Evolutionary conservation across 2,797 vertebrate genomes (phyloP).

Genomic region (Halcyon leucocephala): DNA sequence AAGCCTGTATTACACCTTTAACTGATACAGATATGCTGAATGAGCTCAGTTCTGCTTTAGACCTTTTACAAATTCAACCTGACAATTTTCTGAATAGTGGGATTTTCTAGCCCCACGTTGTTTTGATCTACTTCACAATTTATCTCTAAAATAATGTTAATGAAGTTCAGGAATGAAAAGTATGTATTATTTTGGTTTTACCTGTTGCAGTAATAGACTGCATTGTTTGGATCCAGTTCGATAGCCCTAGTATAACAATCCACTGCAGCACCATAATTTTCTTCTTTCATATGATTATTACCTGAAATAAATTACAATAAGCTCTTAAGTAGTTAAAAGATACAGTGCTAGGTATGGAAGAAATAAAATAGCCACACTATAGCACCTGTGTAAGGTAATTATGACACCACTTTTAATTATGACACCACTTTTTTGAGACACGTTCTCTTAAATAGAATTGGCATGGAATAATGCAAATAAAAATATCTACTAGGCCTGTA

Average conservation of each 20-base stretch:
- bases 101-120: neutral
- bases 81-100: neutral
- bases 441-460: neutral
- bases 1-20: neutral
- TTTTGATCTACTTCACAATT: neutral
- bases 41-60: neutral
- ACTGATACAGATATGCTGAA: neutral
- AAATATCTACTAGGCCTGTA: neutral
- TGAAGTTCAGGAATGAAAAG: neutral
- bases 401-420: neutral
- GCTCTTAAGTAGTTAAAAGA: neutral
- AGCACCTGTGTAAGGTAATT: neutral
- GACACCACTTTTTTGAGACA: neutral
- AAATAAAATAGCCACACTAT: neutral
- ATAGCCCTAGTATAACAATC: conserved; percentile 95
- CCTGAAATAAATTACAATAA: conserved; percentile 80
- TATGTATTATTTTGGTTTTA: conserved; percentile 41
- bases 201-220: conserved; percentile 98
- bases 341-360: neutral
- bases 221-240: conserved; percentile 93
- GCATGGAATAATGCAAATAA: neutral
- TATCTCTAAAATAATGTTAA: neutral
- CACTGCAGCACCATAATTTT: conserved; percentile 92
- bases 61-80: neutral
- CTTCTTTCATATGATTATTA: conserved; percentile 98